Evolutionary conservation across 1,140 invertebrate species (phyloP).

Genomic region (Drosophila arizonae): DNA sequence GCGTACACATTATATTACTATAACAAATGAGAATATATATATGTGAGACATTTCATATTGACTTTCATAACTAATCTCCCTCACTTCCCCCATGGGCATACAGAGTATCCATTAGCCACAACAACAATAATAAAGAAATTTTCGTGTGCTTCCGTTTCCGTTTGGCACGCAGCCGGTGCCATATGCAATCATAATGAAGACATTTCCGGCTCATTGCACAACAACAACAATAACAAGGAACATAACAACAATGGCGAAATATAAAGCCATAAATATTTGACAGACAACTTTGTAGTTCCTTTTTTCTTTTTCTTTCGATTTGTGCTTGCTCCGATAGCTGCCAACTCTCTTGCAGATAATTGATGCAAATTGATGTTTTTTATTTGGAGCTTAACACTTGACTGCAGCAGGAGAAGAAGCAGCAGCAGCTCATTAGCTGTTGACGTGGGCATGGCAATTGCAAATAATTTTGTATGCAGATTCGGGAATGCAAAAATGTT

Average conservation of each 20-base stretch:
- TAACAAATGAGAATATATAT: too few relatives aligned
- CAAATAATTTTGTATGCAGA: too few relatives aligned
- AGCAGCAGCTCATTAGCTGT: conserved; percentile 22
- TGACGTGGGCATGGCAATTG: too few relatives aligned
- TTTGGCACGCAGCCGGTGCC: conserved; percentile 33
- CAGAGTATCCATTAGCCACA: conserved; percentile 4
- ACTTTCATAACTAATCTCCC: not conserved
- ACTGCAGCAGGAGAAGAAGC: conserved; percentile 11
- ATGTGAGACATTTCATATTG: not conserved
- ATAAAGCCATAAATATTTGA: conserved; percentile 25
- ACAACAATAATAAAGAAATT: conserved; percentile 64
- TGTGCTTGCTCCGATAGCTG: conserved; percentile 3
- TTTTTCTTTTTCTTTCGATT: not conserved
- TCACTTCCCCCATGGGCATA: not conserved
- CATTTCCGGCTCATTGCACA: conserved; percentile 73
- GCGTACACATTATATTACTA: too few relatives aligned
- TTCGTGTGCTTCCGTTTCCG: conserved; percentile 47
- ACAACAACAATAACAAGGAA: not conserved
- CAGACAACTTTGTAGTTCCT: not conserved
- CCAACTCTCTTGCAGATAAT: conserved; percentile 30
- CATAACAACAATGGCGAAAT: conserved; percentile 9
- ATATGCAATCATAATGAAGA: conserved; percentile 78
- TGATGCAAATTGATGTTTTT: conserved; percentile 34
- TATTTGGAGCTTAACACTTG: conserved; percentile 26
- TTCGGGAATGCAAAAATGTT: too few relatives aligned